Evolutionary conservation across 2,113 vertebrate genomes (phyloP), one percentile per base, ranked within the genome.

Genomic region (Eublepharis macularius): DNA sequence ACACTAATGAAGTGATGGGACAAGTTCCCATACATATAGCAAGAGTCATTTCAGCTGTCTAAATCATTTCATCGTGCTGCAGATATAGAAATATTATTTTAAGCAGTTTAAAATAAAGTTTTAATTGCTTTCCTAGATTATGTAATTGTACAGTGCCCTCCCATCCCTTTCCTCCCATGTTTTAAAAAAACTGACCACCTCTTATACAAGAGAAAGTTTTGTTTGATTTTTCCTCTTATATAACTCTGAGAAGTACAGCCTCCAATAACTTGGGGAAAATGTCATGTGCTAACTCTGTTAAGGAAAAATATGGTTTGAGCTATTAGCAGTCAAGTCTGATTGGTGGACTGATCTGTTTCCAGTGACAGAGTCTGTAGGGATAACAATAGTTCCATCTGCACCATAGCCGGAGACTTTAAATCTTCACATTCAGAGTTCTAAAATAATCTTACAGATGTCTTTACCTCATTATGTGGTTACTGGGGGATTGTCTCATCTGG

Each of bases 381-480:
- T 83, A 77, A 83, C 0, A 7, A 57, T 88, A 93, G 92, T 88
- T 94, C 82, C 84, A 93, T 94, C 90, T 93, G 82, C 41, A 92
- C 80, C 54, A 80, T 93, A 89, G 87, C 87, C 82, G 70, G 91
- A 95, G 79, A 81, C 88, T 94, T 93, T 92, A 92, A 94, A 93
- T 94, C 92, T 92, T 91, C 73, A 14, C 80, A 76, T 87, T 92
- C 80, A 65, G 72, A 93, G 89, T 86, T 93, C 66, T 83, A 83
- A 91, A 91, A 92, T 92, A 82, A 88, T 93, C 89, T 89, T 94
- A 94, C 96, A 97, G 95, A 90, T 96, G 95, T 94, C 93, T 93
- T 88, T 90, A 92, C 87, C 93, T 95, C 95, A 90, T 95, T 96
- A 93, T 24, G 47, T 39, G 85, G 91, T 93, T 96, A 80, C 94